These are phyloP conservation scores for Globodera ellingtonae DNA, from an alignment of 1,140 invertebrate species.

Conservation along the genomic window DNA sequence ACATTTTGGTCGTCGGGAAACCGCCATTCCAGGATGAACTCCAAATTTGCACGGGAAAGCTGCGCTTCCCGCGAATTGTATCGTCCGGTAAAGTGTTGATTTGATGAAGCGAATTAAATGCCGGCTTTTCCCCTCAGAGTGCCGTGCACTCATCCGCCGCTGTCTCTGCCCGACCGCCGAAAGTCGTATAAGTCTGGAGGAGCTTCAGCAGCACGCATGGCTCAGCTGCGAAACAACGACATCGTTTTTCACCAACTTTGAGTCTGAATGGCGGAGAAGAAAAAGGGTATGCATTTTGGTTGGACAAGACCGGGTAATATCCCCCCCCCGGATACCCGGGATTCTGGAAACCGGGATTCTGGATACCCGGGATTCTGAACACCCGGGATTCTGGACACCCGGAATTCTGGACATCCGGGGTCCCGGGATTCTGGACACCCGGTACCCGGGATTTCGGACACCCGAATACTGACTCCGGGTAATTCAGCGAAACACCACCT, in stretches of 20 bases:
- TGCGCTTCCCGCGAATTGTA: not conserved
- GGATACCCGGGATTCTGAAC: too few relatives aligned
- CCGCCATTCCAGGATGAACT: constrained; percentile 15
- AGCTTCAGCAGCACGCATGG: constrained; percentile 5
- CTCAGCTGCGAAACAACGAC: not conserved
- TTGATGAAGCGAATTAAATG: not conserved
- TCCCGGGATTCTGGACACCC: too few relatives aligned
- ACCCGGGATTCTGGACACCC: too few relatives aligned
- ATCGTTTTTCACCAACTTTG: not conserved
- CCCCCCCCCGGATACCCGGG: too few relatives aligned
- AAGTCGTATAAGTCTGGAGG: constrained; percentile 10
- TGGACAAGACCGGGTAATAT: too few relatives aligned
- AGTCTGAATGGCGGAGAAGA: not conserved
- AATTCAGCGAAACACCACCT: too few relatives aligned
- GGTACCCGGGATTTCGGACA: too few relatives aligned
- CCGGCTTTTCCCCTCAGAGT: not conserved
- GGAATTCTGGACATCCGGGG: too few relatives aligned
- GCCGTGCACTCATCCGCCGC: constrained; percentile 1
- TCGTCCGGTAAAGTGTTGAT: not conserved
- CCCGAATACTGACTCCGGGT: too few relatives aligned
- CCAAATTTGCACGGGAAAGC: constrained; percentile 19
- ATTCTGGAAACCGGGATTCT: too few relatives aligned
- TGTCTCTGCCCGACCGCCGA: constrained; percentile 11
- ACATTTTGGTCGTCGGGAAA: constrained; percentile 17
- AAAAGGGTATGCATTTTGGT: not conserved